These are phyloP conservation scores for Lasioglossum baleicum DNA, from an alignment of 1,140 invertebrate genomes.

Conservation along the genomic window DNA sequence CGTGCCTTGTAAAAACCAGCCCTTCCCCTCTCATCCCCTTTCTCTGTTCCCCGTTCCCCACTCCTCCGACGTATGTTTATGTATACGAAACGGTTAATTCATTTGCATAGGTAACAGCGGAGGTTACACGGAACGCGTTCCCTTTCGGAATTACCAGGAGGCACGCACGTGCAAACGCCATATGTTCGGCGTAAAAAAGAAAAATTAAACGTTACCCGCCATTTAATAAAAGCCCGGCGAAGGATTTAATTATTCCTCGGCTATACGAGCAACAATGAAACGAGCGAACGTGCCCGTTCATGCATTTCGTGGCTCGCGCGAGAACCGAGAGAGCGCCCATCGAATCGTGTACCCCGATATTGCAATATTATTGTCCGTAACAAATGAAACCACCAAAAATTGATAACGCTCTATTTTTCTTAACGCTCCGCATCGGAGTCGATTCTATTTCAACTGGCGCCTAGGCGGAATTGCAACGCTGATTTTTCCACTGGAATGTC, in stretches of 20 bases:
- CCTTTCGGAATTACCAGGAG: constrained; percentile 21
- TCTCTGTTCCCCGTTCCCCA: too few relatives aligned
- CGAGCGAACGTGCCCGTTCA: background rate
- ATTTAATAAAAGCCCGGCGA: constrained; percentile 26
- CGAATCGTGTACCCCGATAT: background rate
- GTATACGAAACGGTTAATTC: constrained; percentile 24
- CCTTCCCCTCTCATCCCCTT: too few relatives aligned
- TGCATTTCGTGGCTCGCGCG: background rate
- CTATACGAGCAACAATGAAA: background rate
- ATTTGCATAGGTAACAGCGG: constrained; percentile 40
- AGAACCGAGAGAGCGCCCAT: background rate
- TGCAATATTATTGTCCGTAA: background rate
- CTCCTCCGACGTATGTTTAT: constrained; percentile 8
- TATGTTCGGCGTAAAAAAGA: constrained; percentile 22
- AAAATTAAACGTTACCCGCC: constrained; percentile 24
- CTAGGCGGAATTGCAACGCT: too few relatives aligned
- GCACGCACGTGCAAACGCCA: constrained; percentile 6
- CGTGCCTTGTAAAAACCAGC: constrained; percentile 3
- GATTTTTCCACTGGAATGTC: too few relatives aligned
- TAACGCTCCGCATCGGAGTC: background rate
- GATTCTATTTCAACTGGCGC: too few relatives aligned
- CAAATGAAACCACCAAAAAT: background rate
- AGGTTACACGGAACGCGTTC: constrained; percentile 18
- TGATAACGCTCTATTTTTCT: background rate
- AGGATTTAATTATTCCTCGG: constrained; percentile 34